Evolutionary conservation across 2,888 invertebrate species (phyloP), one percentile per base, ranked within the genome.

Genomic region (Pyrochroa serraticornis): DNA sequence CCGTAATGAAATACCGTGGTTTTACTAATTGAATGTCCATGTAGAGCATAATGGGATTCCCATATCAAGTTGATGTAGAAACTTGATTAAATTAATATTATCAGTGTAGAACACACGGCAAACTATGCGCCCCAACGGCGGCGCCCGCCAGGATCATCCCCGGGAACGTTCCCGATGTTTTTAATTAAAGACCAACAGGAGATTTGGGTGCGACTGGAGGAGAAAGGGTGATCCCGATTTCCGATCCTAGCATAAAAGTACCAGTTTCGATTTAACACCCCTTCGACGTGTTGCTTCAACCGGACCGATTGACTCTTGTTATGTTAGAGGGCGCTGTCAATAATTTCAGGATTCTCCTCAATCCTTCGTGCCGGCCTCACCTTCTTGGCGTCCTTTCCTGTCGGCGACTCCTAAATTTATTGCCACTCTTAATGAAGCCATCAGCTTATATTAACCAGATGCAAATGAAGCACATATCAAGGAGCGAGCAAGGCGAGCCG

Each of bases 1-100:
- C 65, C 74, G 72, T 78, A 78, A 78, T 78, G 78, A 78, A 78
- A 78, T 77, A 78, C 76, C 75, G 76, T 73, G 77, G 78, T 77
- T 77, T 77, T 74, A 75, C 77, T 79, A 78, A 78, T 78, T 79
- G 77, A 78, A 78, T 77, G 77, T 78, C 77, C 77, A 73, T 78
- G 77, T 77, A 75, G 71, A 71, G 75, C 72, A 76, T 77, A 78
- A 78, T 77, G 75, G 77, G 77, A 77, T 77, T 76, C 75, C 71
- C 76, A 73, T 75, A 75, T 75, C 74, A 68, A 69, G 62, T 63
- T 65, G 69, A 71, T 65, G 71, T 64, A 67, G 70, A 72, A 71
- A 70, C 71, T 71, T 72, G 71, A 73, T 73, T 73, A 70, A 73
- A 72, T 72, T 72, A 71, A 71, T 73, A 73, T 72, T 62, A 59